Evolutionary conservation across 2,888 invertebrate species (phyloP), one percentile per base, ranked within the genome.

Genomic region (Melikaiella ostensackeni): DNA sequence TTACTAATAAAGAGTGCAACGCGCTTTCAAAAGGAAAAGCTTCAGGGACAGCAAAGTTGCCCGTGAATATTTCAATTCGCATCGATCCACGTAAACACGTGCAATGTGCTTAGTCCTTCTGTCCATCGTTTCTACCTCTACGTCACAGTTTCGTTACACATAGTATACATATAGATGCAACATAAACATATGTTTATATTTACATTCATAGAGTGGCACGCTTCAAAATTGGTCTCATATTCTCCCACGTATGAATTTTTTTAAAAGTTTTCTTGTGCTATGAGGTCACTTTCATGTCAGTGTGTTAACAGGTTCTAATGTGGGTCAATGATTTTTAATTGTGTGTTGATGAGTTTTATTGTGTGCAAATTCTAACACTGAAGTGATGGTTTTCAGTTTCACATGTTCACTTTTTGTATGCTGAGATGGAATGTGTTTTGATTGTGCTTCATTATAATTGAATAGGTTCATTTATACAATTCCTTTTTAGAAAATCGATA

Each of bases 1-100:
- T 66, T 27, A 8, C 24, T 27, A 27, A 64, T 27, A 30, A 50
- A 16, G 46, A 42, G 42, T 46, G 11, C 46, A 27, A n/a, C 16
- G 70, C 50, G 70, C 30, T 50, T 50, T 27, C 5, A 70, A 70
- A 30, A 70, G 50, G 50, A 70, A 70, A 70, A 70, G 33, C 80
- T 78, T 81, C 83, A 77, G 79, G 77, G 84, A 80, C 79, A 80
- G 27, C 70, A 50, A 46, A 46, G 70, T 50, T 75, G 76, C 76
- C 75, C 80, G 83, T 86, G 83, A 87, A 87, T 87, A 86, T 85
- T 87, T 87, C 81, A 87, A 82, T 83, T 83, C 81, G 81, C 83
- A 87, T 87, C 87, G 87, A 87, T 86, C 85, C 79, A 75, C 77
- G 76, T 77, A 77, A 80, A 82, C 82, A 82, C 80, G 82, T 79